These are phyloP conservation scores for Parambassis ranga DNA, from an alignment of 2,797 vertebrate species.

Conservation along the genomic window DNA sequence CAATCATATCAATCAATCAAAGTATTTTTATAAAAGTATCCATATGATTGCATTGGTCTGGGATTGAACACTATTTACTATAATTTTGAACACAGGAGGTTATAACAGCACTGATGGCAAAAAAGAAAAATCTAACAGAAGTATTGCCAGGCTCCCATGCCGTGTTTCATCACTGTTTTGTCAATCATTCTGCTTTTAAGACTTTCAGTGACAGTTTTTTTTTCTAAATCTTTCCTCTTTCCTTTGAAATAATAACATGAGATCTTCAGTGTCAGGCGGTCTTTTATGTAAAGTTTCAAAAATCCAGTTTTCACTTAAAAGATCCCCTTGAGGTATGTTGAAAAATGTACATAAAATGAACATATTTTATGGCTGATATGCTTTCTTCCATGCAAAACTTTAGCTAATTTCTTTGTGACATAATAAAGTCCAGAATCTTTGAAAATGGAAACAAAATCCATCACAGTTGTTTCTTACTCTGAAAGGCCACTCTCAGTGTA, in stretches of 20 bases:
- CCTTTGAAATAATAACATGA: background rate
- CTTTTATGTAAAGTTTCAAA: background rate
- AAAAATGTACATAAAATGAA: background rate
- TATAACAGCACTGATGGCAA: background rate
- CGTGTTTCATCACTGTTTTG: slow-evolving; percentile 31
- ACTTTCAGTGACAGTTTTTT: background rate
- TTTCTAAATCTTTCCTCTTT: background rate
- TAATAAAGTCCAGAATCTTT: background rate
- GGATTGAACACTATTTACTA: no score
- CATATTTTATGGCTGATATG: background rate
- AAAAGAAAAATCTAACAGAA: background rate
- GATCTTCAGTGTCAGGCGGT: background rate
- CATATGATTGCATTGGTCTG: no score
- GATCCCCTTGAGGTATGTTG: background rate
- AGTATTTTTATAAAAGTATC: no score
- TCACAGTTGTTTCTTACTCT: no score
- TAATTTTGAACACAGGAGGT: background rate
- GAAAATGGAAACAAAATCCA: background rate
- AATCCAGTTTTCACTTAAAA: background rate
- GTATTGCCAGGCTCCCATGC: background rate
- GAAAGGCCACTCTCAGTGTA: no score
- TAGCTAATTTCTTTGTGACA: background rate
- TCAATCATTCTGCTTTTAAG: background rate
- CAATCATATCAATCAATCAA: no score
- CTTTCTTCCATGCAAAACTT: background rate